Evolutionary conservation across 2,888 invertebrate genomes (phyloP).

Genomic region (Diaprepes abbreviatus): DNA sequence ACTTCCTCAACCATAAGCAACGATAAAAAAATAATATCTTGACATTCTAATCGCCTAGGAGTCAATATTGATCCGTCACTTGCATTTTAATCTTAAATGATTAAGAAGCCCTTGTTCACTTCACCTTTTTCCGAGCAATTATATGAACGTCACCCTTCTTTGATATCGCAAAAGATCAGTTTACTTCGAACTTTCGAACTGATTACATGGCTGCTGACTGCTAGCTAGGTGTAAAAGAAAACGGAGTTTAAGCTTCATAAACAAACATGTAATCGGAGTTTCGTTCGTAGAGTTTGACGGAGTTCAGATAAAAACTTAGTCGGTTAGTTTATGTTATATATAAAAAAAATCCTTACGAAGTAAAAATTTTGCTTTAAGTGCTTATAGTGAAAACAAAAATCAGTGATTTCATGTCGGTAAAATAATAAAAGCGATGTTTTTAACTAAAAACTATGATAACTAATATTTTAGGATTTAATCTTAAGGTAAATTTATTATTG

Average conservation of each 20-base stretch:
- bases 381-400: too few relatives aligned
- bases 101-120: background rate
- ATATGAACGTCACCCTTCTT: background rate
- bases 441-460: conserved; percentile 34
- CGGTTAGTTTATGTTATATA: too few relatives aligned
- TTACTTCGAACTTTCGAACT: background rate
- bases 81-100: background rate
- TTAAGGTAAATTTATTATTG: conserved; percentile 49
- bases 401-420: too few relatives aligned
- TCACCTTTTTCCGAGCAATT: background rate
- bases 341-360: too few relatives aligned
- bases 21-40: too few relatives aligned
- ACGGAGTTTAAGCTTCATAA: too few relatives aligned
- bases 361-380: too few relatives aligned
- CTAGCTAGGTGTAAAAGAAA: background rate
- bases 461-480: conserved; percentile 49
- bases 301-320: too few relatives aligned
- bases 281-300: too few relatives aligned
- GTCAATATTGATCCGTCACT: background rate
- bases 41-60: background rate
- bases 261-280: too few relatives aligned
- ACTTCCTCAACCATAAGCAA: too few relatives aligned
- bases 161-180: conserved; percentile 9
- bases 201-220: background rate
- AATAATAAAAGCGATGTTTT: too few relatives aligned